Evolutionary conservation across 2,888 invertebrate species (phyloP), one percentile per base, ranked within the genome.

Genomic region (Dione juno): DNA sequence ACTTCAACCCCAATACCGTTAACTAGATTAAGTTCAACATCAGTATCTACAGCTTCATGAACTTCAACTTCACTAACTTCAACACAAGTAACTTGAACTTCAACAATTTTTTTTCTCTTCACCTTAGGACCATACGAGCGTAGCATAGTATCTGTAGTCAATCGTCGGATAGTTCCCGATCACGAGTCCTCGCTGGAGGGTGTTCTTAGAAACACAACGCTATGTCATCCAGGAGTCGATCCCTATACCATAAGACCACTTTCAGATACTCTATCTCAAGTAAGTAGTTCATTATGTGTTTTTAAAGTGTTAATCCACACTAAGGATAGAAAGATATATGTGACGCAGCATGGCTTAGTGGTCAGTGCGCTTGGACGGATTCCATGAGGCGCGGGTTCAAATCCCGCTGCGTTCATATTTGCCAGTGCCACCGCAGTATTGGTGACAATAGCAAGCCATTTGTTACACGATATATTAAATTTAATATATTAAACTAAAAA

Each of bases 221-320:
- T 97, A 13, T 98, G 98, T 82, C 97, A 98, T 85, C 96, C 98
- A 0, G 97, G 97, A 1, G 95, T 95, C 63, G 97, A 96, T 0
- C 94, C 95, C 54, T 86, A 89, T 3, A 87, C 90, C 48, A 74
- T 89, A 1, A 94, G 95, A 21, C 96, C 97, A 19, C 96, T 96
- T 94, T 96, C 96, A 0, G 96, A 95, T 75, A 96, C 97, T 0
- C 89, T 98, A 41, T 95, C 96, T 9, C 95, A 95, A 91, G 97
- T 97, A 88, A 45, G 35, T 35, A 6, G 35, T 66, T 16, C 16
- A 19, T 5, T n/a, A 10, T 41, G 40, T 5, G 5, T n/a, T n/a
- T n/a, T n/a, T n/a, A n/a, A n/a, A n/a, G n/a, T n/a, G 28, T 28
- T 28, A 28, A 28, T 3, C 2, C 5, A 28, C 28, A 28, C 5